Evolutionary conservation across 92 coral and sea anemone genomes (phyloP).

Genomic region (Epizoanthus scotinus): DNA sequence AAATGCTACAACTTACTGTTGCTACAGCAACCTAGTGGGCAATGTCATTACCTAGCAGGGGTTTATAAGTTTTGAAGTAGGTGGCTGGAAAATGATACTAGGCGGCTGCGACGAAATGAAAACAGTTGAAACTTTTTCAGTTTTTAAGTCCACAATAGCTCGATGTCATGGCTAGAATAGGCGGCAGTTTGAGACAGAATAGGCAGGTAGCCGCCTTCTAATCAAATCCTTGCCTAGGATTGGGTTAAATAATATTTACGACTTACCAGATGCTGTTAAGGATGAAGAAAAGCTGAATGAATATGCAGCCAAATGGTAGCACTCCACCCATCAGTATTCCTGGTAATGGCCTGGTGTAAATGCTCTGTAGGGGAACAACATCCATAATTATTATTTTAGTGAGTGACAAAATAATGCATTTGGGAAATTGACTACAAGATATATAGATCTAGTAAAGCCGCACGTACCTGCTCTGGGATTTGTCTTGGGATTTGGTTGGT

Average conservation of each 20-base stretch:
- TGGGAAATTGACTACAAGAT: not conserved
- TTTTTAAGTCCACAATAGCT: too few relatives aligned
- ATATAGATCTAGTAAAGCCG: not conserved
- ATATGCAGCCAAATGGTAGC: constrained; percentile 96
- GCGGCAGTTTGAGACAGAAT: too few relatives aligned
- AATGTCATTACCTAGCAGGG: not conserved
- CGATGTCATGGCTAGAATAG: too few relatives aligned
- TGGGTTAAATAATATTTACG: not conserved
- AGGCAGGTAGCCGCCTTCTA: too few relatives aligned
- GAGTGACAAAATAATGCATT: not conserved
- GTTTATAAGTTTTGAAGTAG: too few relatives aligned
- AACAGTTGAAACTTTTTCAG: too few relatives aligned
- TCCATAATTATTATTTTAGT: not conserved
- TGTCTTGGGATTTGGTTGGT: constrained; percentile 99
- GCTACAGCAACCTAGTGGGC: too few relatives aligned
- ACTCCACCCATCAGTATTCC: constrained; percentile 98
- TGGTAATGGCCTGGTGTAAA: constrained; percentile 90
- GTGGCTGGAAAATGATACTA: too few relatives aligned
- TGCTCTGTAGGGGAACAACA: constrained; percentile 59
- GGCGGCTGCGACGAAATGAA: too few relatives aligned
- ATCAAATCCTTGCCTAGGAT: too few relatives aligned
- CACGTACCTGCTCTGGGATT: constrained; percentile 93
- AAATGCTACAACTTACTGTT: too few relatives aligned
- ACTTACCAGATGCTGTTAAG: constrained; percentile 97
- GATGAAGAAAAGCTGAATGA: constrained; percentile 94